Evolutionary conservation across 2,888 invertebrate species (phyloP).

Genomic region (Diaphora mendica): DNA sequence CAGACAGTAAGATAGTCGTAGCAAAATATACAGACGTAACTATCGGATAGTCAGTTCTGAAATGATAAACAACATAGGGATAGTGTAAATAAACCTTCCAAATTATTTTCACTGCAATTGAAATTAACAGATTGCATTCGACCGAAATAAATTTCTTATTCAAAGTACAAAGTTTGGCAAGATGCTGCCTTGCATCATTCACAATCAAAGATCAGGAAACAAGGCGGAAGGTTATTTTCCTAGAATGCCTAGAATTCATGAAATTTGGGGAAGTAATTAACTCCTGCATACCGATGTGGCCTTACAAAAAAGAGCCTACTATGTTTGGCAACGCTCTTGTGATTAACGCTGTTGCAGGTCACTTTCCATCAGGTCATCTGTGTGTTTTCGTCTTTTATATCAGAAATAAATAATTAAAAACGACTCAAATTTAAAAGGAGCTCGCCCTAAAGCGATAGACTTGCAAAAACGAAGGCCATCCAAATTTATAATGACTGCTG

Average conservation of each 20-base stretch:
- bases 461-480: conserved; percentile 29
- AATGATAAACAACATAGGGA: conserved; percentile 28
- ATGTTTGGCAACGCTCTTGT: not conserved
- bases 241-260: not conserved
- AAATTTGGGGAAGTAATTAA: not conserved
- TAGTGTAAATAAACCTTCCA: not conserved
- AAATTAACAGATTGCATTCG: not conserved
- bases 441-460: conserved; percentile 22
- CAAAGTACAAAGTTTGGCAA: no score
- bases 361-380: no score
- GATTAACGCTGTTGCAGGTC: not conserved
- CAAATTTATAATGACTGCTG: conserved; percentile 36
- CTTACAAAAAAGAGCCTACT: not conserved
- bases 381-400: not conserved
- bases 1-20: conserved; percentile 73
- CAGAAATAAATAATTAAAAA: not conserved
- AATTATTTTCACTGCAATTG: not conserved
- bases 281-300: no score
- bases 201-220: no score
- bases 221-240: no score
- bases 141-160: no score
- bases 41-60: conserved; percentile 70
- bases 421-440: not conserved
- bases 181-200: no score
- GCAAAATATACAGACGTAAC: conserved; percentile 81